Evolutionary conservation across 2,797 vertebrate species (phyloP), one percentile per base, ranked within the genome.

Genomic region (Tangara arthus): DNA sequence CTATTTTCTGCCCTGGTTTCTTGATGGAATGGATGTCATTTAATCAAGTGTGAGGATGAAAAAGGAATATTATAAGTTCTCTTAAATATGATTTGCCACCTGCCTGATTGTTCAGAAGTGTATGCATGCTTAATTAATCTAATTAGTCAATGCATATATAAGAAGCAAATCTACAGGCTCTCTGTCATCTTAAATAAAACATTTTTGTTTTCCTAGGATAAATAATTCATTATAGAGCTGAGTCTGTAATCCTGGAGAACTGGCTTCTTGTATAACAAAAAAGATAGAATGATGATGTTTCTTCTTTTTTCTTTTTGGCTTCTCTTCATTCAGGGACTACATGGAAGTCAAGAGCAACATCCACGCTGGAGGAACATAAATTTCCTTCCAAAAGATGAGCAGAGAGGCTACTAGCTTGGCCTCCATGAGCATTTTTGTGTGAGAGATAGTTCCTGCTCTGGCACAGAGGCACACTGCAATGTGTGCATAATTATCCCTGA

Each of bases 61-160:
- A 88, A 97, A 96, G 92, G 90, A 94, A 97, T 97, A 46, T 34
- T 96, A 79, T 93, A 97, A 97, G 95, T 97, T 89, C 95, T 96
- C 94, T 96, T 96, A 94, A 97, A 97, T 97, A 94, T 97, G 97
- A 97, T 97, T 98, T 98, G 96, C 98, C 97, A 98, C 98, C 97
- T 98, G 97, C 94, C 89, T 98, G 96, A 96, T 96, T 98, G 89
- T 97, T 97, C 97, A 94, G 91, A 97, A 97, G 90, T 96, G 93
- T 97, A 94, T 97, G 97, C 95, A 34, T 76, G 92, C 95, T 97
- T 98, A 98, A 98, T 98, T 98, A 98, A 98, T 97, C 97, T 97
- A 98, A 98, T 98, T 98, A 98, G 97, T 97, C 97, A 97, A 95
- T 93, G 94, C 97, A 96, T 89, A 97, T 97, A 98, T 97, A 97